Base-by-base conservation (phyloP, 2,797 vertebrate genomes). In the Chelonia mydas region DNA sequence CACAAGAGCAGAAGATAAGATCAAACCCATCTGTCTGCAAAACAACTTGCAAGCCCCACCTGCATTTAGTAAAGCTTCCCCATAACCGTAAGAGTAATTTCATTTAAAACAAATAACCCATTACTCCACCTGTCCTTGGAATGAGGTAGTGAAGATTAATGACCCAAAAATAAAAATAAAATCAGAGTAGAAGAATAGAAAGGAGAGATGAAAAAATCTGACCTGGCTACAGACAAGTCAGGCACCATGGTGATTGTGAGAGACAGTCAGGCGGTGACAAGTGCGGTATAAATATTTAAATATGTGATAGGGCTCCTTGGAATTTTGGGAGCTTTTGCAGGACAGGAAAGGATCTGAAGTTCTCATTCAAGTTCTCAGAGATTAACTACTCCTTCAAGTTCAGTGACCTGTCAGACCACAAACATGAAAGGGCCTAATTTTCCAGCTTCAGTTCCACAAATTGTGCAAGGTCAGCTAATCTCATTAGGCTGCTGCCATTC, bases 401-500 rank as follows among this genome's bases (percentile, higher is more conserved):
- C 68, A 5, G 3, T 1, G 57, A 1, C 45, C 23, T 55, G 1
- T 6, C 1, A 2, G 86, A 3, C 31, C 41, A 91, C 91, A 92
- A 21, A 37, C 12, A 7, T 7, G 76, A 37, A 50, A 92, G 84
- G 17, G 1, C 7, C 4, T 72, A 79, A 68, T 5, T 37, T 21
- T 81, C 15, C 21, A 55, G 61, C 21, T 76, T 10, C 78, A 50
- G 3, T 76, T 80, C 16, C 33, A 76, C 15, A 87, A 86, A 83
- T 17, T 0, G 28, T 28, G 23, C 1, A 0, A 41, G 1, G 15
- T 51, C 47, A 86, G 74, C 8, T 76, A 17, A 81, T 49, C 27
- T 33, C 9, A 1, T 65, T 17, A 41, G 4, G 4, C 59, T 87
- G 3, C 11, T 49, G 3, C 5, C 15, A 55, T 59, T 49, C 65